Base-by-base conservation (phyloP, 30 jellyfish, hydroid and myxozoan species). In the Aurelia aurita complex sp. Pacific region DNA sequence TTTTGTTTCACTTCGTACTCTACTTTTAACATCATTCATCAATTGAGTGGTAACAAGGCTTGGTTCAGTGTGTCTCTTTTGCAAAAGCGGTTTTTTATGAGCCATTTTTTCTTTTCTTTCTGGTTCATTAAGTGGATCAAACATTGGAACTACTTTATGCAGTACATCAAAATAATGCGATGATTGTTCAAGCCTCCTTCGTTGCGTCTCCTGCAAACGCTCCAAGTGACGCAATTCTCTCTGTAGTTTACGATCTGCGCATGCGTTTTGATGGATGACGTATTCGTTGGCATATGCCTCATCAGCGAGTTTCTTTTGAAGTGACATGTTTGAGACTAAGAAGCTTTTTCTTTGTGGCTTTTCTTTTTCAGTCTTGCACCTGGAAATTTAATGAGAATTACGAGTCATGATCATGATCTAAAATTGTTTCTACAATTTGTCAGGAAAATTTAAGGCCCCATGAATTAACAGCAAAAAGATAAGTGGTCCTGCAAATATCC, bases 221-320 rank as follows among this genome's bases (percentile, higher is more conserved):
- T 81, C 84, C 53, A 81, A 52, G 15, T 81, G 77, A 46, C 43
- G 64, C 19, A 81, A 76, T 43, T 81, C 57, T 61, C 72, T 65
- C 62, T 81, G 83, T 59, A 81, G 91, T 35, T 81, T 81, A 36
- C 91, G 91, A 35, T 81, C 91, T 10, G 76, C 91, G 85, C 84
- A 68, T 33, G 91, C 91, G 81, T 81, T 81, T 54, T 81, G 83
- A 62, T 81, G 91, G 33, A 81, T 68, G 67, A 81, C 91, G 83
- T 50, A 36, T 42, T 81, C 91, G 55, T 81, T 81, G 23, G 80
- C 91, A 57, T 68, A 69, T 35, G 91, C 91, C 80, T 81, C 84
- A 35, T 57, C 91, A 54, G 80, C 9, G 57, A 81, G 91, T 52
- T 81, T 74, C 67, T 68, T 51, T 13, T 69, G 91, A 55, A 53